Evolutionary conservation across 2,888 invertebrate genomes (phyloP).

Genomic region (Abrostola triplasia): DNA sequence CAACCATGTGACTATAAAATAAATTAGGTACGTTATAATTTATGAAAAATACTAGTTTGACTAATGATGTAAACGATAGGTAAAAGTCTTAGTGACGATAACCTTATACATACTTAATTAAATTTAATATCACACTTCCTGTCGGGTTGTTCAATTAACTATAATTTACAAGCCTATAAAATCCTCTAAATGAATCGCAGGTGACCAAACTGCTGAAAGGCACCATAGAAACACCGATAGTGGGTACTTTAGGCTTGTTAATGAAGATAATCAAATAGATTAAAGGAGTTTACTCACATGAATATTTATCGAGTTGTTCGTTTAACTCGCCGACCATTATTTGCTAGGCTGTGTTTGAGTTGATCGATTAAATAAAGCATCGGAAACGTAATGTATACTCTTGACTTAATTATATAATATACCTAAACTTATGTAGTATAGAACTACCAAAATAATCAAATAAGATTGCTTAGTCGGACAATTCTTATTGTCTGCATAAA

Average conservation of each 20-base stretch:
- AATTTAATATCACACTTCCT: conserved; percentile 33
- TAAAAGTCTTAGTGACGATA: conserved; percentile 27
- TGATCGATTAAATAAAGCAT: conserved; percentile 6
- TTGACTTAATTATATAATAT: background rate
- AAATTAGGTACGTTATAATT: conserved; percentile 7
- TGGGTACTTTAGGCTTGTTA: conserved; percentile 16
- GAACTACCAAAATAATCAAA: background rate
- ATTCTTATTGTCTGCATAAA: conserved; percentile 1
- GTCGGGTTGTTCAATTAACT: conserved; percentile 39
- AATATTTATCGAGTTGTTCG: conserved; percentile 27
- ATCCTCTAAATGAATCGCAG: conserved; percentile 40
- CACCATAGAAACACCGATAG: conserved; percentile 17
- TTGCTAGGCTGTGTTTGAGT: conserved; percentile 11
- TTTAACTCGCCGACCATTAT: conserved; percentile 10
- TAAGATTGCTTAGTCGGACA: too few relatives aligned
- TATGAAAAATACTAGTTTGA: conserved; percentile 23
- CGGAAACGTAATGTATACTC: background rate
- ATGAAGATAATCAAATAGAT: conserved; percentile 33
- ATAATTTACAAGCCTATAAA: conserved; percentile 52
- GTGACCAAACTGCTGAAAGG: conserved; percentile 27
- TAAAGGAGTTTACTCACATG: conserved; percentile 24
- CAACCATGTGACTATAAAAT: conserved; percentile 13
- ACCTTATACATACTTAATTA: conserved; percentile 33
- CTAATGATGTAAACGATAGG: conserved; percentile 17
- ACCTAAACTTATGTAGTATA: conserved; percentile 9